Evolutionary conservation across 2,113 vertebrate species (phyloP), one percentile per base, ranked within the genome.

Genomic region (Sylvicapra grimmia): DNA sequence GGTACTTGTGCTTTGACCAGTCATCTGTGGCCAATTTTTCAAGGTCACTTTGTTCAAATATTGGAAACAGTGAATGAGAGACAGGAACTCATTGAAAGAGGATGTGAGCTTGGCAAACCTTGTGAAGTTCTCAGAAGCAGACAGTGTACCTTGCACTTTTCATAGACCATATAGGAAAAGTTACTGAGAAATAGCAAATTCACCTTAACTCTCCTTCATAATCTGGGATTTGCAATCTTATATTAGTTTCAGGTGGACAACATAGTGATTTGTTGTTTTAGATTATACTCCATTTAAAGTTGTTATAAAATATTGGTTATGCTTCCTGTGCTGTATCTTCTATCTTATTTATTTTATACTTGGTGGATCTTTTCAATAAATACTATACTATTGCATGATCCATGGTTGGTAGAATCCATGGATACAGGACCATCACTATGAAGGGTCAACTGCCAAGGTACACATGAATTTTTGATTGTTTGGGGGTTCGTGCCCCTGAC

Each of bases 101-200:
- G 16, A 5, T 21, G 12, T 91, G 36, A 86, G 61, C 72, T 94
- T 96, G 68, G 72, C 40, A 89, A 96, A 89, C 31, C 1, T 18
- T 95, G 91, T 77, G 25, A n/a, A 36, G 68, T 89, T 93, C 77
- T 96, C 31, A 89, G 90, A 93, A 87, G 53, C 40, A 91, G 68
- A 82, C 49, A 86, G 40, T 59, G 15, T 44, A 85, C 49, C 3
- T 27, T 94, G 10, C 5, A 79, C 21, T 19, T 95, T 96, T 95
- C 31, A 49, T 31, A 68, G 49, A 51, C 23, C 87, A 7, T 82
- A 58, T 31, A 86, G 75, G 58, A 86, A 94, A 75, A 77, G 25
- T 77, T 88, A 84, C 6, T 82, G 86, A 93, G 75, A 93, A 88
- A 85, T 56, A 49, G 14, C 59, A 59, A 91, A 54, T 44, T 94